phyloP scores from a whole-genome alignment of 2,113 vertebrate genomes.

The Sebastes fasciatus region DNA sequence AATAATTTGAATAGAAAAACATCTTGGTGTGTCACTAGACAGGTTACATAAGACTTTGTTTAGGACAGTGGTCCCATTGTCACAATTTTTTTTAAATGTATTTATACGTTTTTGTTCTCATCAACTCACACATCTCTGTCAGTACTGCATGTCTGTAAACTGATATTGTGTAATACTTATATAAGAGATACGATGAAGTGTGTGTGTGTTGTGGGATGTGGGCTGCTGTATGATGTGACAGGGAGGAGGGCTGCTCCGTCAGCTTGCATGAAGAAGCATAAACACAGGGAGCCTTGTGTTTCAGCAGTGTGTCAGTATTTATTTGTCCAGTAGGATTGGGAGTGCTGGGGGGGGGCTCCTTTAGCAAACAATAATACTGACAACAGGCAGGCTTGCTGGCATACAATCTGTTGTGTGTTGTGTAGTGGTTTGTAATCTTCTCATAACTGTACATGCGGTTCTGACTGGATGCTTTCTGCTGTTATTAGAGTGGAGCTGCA shows the following conservation, averaged over 20 bases:
- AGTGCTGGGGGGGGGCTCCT: background rate
- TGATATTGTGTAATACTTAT: constrained; percentile 26
- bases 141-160: background rate
- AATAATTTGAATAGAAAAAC: background rate
- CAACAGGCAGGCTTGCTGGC: constrained; percentile 7
- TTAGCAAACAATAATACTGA: constrained; percentile 7
- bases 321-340: constrained; percentile 2
- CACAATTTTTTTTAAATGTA: background rate
- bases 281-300: constrained; percentile 28
- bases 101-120: background rate
- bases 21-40: background rate
- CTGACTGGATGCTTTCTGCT: background rate
- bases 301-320: constrained; percentile 2
- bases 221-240: background rate
- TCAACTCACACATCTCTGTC: background rate
- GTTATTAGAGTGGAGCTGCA: background rate
- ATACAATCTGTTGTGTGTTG: constrained; percentile 5
- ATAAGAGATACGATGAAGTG: background rate
- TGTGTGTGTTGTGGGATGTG: background rate
- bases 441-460: background rate
- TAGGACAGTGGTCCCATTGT: background rate
- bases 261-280: constrained; percentile 18
- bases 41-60: constrained; percentile 16
- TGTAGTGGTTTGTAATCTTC: background rate
- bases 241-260: background rate